Conservation (phyloP, 2,113 vertebrate species). For the Cyrtonyx montezumae region DNA sequence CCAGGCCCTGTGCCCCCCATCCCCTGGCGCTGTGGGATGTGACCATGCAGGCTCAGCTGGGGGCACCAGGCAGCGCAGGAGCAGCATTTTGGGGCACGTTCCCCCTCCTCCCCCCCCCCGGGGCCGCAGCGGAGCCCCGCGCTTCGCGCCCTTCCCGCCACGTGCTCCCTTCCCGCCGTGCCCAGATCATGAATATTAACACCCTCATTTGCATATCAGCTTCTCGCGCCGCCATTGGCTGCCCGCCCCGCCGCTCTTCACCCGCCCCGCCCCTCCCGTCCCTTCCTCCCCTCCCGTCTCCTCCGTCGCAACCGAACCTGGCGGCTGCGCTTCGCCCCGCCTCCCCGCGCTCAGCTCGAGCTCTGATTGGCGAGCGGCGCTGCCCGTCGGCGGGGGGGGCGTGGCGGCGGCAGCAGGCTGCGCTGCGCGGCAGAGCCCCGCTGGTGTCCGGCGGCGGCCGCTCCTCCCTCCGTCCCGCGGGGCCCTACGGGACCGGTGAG, state of each 20-base stretch:
- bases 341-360: not conserved
- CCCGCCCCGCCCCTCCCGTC: not conserved
- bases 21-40: too few species aligned
- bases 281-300: not conserved
- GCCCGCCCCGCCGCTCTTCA: not conserved
- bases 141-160: too few species aligned
- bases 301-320: not conserved
- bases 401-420: not conserved
- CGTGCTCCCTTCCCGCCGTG: too few species aligned
- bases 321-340: not conserved
- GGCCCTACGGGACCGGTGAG: too few species aligned
- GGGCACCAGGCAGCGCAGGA: too few species aligned
- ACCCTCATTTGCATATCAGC: not conserved
- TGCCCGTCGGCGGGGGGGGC: not conserved
- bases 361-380: not conserved
- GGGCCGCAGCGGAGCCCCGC: too few species aligned
- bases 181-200: not conserved
- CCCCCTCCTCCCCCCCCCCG: too few species aligned
- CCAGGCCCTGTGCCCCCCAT: too few species aligned
- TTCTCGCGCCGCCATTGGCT: not conserved
- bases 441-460: too few species aligned
- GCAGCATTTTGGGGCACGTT: too few species aligned
- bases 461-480: too few species aligned
- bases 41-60: too few species aligned
- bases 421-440: conserved; percentile 32